Evolutionary conservation across 2,888 invertebrate genomes (phyloP).

Genomic region (Drosophila affinis): DNA sequence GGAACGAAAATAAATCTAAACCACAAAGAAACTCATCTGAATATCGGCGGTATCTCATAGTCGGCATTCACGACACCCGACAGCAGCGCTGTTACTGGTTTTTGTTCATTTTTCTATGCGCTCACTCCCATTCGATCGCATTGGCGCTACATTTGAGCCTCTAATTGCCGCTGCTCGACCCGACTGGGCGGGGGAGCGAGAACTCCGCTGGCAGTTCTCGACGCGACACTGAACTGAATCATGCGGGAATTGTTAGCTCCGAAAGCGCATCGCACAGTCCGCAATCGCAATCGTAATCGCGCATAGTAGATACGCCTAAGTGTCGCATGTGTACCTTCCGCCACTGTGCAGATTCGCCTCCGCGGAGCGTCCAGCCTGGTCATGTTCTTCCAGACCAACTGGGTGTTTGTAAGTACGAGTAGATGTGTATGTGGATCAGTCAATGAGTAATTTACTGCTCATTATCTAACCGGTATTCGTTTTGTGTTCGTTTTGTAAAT

Average conservation of each 20-base stretch:
- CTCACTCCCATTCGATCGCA: slow-evolving; percentile 25
- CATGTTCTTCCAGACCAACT: slow-evolving; percentile 81
- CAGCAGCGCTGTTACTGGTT: slow-evolving; percentile 31
- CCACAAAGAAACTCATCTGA: background rate
- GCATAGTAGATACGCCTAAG: slow-evolving; percentile 15
- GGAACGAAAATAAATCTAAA: background rate
- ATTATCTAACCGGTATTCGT: slow-evolving; percentile 21
- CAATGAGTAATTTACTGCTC: slow-evolving; percentile 36
- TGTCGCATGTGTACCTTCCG: background rate
- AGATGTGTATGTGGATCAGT: slow-evolving; percentile 19
- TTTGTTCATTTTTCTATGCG: background rate
- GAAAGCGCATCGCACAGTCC: slow-evolving; percentile 2
- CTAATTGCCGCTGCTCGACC: slow-evolving; percentile 64
- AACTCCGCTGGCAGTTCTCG: slow-evolving; percentile 53
- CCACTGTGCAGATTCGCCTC: slow-evolving; percentile 16
- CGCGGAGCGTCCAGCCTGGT: slow-evolving; percentile 1
- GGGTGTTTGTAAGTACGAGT: slow-evolving; percentile 81
- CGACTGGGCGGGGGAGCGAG: slow-evolving; percentile 42
- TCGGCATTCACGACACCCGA: slow-evolving; percentile 12
- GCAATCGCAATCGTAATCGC: slow-evolving; percentile 15
- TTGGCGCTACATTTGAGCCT: slow-evolving; percentile 50
- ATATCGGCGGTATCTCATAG: background rate
- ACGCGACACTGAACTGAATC: slow-evolving; percentile 63
- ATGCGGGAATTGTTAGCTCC: slow-evolving; percentile 51
- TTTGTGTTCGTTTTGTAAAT: slow-evolving; percentile 2